Conservation (phyloP, 2,888 invertebrate genomes). For the Drosophila quinaria region DNA sequence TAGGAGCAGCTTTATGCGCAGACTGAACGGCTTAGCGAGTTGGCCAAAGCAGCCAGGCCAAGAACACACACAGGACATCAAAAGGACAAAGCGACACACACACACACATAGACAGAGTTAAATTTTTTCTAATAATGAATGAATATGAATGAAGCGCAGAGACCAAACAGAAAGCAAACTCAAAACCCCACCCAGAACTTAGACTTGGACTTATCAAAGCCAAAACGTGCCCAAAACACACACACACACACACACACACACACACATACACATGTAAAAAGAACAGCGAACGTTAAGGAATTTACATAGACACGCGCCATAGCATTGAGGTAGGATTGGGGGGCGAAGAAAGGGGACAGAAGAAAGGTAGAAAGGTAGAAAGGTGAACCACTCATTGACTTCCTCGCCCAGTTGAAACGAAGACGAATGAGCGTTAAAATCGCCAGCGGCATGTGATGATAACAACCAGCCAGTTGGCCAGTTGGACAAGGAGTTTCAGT, state of each 20-base stretch:
- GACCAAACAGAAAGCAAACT: conserved; percentile 35
- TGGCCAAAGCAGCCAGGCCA: conserved; percentile 55
- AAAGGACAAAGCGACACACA: conserved; percentile 64
- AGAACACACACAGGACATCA: conserved; percentile 55
- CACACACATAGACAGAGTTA: conserved; percentile 44
- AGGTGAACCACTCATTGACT: conserved; percentile 58
- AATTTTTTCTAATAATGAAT: conserved; percentile 83
- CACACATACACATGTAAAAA: conserved; percentile 18
- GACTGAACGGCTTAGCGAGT: conserved; percentile 82
- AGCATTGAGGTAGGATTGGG: conserved; percentile 44
- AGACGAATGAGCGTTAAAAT: conserved; percentile 83
- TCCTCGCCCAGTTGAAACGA: conserved; percentile 79
- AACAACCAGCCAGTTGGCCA: conserved; percentile 34
- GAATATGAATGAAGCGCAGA: conserved; percentile 79
- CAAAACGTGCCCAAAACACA: conserved; percentile 77
- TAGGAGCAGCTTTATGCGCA: conserved; percentile 82
- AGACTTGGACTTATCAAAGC: conserved; percentile 75
- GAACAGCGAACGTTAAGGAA: conserved; percentile 50
- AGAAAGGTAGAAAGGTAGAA: background rate
- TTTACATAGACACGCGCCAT: conserved; percentile 68
- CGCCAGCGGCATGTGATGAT: conserved; percentile 77
- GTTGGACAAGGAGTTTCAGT: conserved; percentile 28
- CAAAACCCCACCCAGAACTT: conserved; percentile 55
- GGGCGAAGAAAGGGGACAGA: background rate
- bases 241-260: conserved; percentile 42